These are phyloP conservation scores for Mythimna albipuncta DNA, from an alignment of 2,888 invertebrate species.

Conservation along the genomic window DNA sequence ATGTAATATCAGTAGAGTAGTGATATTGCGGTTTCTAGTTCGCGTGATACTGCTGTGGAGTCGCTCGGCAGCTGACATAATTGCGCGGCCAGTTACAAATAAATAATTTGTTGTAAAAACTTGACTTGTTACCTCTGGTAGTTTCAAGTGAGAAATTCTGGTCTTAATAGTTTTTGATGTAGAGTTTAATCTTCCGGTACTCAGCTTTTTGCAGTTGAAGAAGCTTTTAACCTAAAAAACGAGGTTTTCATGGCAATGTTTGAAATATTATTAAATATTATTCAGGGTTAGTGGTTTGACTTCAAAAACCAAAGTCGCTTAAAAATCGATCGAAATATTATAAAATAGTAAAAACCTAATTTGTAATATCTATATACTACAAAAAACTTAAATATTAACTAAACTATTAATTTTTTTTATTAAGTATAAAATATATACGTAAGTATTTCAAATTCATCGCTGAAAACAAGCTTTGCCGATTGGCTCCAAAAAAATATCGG, in stretches of 20 bases:
- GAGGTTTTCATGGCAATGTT: not conserved
- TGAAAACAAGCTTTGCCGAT: not conserved
- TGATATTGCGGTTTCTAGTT: slow-evolving; percentile 88
- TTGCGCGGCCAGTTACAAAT: slow-evolving; percentile 64
- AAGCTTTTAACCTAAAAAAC: not conserved
- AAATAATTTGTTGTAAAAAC: slow-evolving; percentile 62
- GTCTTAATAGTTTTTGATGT: not conserved
- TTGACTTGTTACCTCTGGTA: slow-evolving; percentile 22
- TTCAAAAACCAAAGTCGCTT: not conserved
- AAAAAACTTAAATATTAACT: no score
- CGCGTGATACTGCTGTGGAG: slow-evolving; percentile 76
- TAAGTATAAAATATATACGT: no score
- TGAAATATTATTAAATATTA: not conserved
- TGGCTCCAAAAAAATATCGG: slow-evolving; percentile 2
- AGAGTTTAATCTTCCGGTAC: not conserved
- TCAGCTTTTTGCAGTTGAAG: not conserved
- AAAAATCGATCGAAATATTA: not conserved
- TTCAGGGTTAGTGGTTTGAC: not conserved
- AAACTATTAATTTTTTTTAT: no score
- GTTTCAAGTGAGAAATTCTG: not conserved
- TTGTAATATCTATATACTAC: no score
- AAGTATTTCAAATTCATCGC: not conserved
- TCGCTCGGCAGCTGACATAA: slow-evolving; percentile 62
- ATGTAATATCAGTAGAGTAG: slow-evolving; percentile 88
- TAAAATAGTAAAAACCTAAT: not conserved